A percentile compares a stretch with the other conserved stretches of the same genome.
Conservation (phyloP, 2,797 vertebrate genomes). For the Phaenicophaeus curvirostris region DNA sequence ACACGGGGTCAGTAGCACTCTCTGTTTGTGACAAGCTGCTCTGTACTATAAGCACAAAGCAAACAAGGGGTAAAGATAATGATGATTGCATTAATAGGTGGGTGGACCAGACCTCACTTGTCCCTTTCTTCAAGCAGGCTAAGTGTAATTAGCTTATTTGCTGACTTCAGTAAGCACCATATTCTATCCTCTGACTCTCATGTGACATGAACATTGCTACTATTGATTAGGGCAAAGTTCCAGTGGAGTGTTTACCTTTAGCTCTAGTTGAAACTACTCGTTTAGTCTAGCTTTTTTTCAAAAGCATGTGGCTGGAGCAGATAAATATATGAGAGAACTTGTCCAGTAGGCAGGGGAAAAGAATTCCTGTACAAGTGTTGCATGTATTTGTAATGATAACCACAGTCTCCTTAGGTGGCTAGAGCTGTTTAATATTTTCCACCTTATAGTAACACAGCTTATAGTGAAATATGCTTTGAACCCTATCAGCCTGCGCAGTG, state of each 20-base stretch:
- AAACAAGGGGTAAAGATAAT: conserved; percentile 11
- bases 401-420: conserved; percentile 30
- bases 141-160: conserved; percentile 82
- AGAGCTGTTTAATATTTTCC: conserved; percentile 32
- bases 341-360: not conserved
- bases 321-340: conserved; percentile 20
- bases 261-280: conserved; percentile 61
- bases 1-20: conserved; percentile 69
- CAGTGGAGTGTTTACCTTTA: conserved; percentile 73
- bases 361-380: conserved; percentile 25
- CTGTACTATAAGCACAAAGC: not conserved
- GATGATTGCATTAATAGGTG: conserved; percentile 35
- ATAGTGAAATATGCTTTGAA: conserved; percentile 44
- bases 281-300: conserved; percentile 38
- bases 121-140: conserved; percentile 65
- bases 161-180: conserved; percentile 68
- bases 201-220: conserved; percentile 82
- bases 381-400: conserved; percentile 18
- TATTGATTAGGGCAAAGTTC: conserved; percentile 85
- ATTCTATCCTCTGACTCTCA: conserved; percentile 67
- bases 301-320: conserved; percentile 29
- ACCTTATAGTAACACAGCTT: not conserved
- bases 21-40: not conserved
- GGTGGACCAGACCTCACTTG: conserved; percentile 26
- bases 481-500: not conserved